Percentiles rank a stretch among this genome's conserved stretches.
phyloP scores from a whole-genome alignment of 2,113 vertebrate species.

The Centropus bengalensis region DNA sequence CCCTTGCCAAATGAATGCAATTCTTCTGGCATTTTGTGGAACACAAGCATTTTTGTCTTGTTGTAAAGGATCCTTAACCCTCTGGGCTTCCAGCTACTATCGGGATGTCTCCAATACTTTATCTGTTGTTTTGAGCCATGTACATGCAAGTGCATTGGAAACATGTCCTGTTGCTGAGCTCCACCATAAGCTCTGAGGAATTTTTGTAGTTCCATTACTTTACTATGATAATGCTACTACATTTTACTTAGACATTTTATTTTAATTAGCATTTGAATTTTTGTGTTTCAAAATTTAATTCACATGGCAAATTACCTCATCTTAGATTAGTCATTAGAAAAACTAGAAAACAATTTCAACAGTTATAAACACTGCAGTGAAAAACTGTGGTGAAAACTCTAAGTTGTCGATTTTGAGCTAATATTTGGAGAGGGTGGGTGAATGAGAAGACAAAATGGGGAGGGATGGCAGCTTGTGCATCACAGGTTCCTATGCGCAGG shows the following conservation, averaged over 20 bases:
- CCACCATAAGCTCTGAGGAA: background rate
- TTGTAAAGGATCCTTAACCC: conserved; percentile 11
- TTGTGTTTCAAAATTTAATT: background rate
- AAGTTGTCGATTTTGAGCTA: background rate
- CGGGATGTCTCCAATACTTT: conserved; percentile 5
- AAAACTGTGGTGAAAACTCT: background rate
- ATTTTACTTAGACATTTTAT: background rate
- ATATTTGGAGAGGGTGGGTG: background rate
- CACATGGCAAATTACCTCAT: background rate
- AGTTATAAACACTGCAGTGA: background rate
- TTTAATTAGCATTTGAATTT: background rate
- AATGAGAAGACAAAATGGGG: background rate
- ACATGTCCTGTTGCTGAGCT: background rate
- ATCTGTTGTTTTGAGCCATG: background rate
- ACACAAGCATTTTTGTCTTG: conserved; percentile 35
- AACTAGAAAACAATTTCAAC: background rate
- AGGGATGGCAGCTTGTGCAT: background rate
- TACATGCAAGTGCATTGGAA: background rate
- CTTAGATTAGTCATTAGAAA: background rate
- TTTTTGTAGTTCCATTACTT: background rate
- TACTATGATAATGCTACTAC: background rate
- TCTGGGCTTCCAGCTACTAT: conserved; percentile 7
- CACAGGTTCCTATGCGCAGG: background rate
- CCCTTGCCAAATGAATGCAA: background rate
- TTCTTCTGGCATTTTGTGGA: conserved; percentile 20